These are phyloP conservation scores for Lytechinus pictus DNA, from an alignment of 35 echinoderm and acorn worm genomes.

Conservation along the genomic window DNA sequence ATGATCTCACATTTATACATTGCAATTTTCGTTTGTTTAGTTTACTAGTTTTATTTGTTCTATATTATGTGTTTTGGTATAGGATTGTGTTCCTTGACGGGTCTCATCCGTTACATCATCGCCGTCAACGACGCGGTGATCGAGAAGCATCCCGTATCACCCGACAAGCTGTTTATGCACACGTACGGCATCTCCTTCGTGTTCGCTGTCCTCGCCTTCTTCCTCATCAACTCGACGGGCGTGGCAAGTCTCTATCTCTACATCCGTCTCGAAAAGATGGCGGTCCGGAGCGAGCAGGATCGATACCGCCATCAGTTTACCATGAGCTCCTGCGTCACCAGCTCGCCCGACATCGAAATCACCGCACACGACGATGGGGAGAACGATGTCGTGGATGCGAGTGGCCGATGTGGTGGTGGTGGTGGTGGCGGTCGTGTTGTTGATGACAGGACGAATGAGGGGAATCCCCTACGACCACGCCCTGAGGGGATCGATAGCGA, in stretches of 20 bases:
- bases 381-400: neutral
- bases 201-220: conserved; percentile 66
- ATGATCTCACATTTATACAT: too few relatives aligned
- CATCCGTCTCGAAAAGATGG: conserved; percentile 75
- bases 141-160: conserved; percentile 70
- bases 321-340: conserved; percentile 31
- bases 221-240: conserved; percentile 65
- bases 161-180: conserved; percentile 57
- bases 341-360: conserved; percentile 47
- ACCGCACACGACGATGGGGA: conserved; percentile 7
- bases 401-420: neutral
- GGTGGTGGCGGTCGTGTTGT: neutral
- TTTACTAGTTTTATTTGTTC: too few relatives aligned
- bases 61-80: neutral
- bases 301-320: conserved; percentile 65
- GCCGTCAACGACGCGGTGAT: conserved; percentile 75
- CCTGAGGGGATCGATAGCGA: conserved; percentile 18
- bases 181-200: conserved; percentile 69
- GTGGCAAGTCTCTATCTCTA: conserved; percentile 77
- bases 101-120: conserved; percentile 74
- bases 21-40: too few relatives aligned
- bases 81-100: conserved; percentile 74
- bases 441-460: neutral
- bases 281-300: conserved; percentile 68
- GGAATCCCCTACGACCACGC: conserved; percentile 1